A percentile compares a stretch with the other conserved stretches of the same genome.
phyloP scores from a whole-genome alignment of 64 coral and sea anemone species.

The Stylophora pistillata region DNA sequence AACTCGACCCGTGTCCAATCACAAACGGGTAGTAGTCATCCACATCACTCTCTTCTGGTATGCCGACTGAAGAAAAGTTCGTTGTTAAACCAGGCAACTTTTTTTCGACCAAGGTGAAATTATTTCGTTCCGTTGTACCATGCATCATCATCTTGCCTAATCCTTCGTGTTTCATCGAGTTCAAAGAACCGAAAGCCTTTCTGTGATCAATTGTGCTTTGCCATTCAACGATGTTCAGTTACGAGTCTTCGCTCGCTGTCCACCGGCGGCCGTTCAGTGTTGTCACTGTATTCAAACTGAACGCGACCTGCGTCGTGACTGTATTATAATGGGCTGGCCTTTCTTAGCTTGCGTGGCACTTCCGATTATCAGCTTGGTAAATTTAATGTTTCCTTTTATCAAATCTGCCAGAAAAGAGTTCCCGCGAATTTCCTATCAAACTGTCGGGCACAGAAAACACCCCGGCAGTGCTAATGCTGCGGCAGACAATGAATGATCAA shows the following conservation, averaged over 20 bases:
- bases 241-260: not conserved
- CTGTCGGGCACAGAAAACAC: constrained; percentile 18
- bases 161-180: constrained; percentile 29
- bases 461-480: constrained; percentile 14
- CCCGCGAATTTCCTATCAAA: constrained; percentile 84
- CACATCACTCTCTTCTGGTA: constrained; percentile 69
- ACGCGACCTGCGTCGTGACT: constrained; percentile 29
- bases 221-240: constrained; percentile 17
- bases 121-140: constrained; percentile 27
- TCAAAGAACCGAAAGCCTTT: not conserved
- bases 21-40: constrained; percentile 92
- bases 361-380: constrained; percentile 88
- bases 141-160: constrained; percentile 36
- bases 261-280: not conserved
- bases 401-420: constrained; percentile 80
- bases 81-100: constrained; percentile 58
- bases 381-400: constrained; percentile 79
- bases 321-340: constrained; percentile 59
- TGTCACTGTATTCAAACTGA: constrained; percentile 44
- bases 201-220: not conserved
- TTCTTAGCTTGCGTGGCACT: constrained; percentile 89
- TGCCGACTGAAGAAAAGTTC: constrained; percentile 34
- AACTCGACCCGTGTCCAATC: constrained; percentile 76
- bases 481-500: not conserved
- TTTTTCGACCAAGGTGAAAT: constrained; percentile 9